Conservation (phyloP, 2,797 vertebrate genomes). For the Crax fasciolata region DNA sequence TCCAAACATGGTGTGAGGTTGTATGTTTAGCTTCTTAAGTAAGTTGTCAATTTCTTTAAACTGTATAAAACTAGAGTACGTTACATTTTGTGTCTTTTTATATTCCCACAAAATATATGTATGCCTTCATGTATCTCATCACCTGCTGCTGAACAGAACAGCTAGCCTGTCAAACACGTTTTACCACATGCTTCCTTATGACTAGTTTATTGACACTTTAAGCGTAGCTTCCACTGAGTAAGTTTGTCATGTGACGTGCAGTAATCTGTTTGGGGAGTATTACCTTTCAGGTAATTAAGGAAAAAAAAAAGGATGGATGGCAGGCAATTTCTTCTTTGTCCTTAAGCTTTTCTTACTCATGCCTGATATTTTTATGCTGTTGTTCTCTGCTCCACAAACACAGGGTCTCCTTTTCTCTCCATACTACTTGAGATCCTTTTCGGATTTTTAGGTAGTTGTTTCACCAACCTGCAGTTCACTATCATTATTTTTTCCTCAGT, state of each 20-base stretch:
- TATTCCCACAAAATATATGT: not conserved
- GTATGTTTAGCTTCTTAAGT: not conserved
- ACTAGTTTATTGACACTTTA: not conserved
- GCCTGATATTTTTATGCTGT: not conserved
- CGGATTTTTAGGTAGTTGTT: not conserved
- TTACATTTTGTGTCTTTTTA: not conserved
- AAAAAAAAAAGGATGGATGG: not conserved
- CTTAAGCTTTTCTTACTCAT: not conserved
- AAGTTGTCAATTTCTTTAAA: not conserved
- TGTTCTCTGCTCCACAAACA: not conserved
- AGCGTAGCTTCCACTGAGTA: not conserved
- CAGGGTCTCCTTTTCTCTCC: not conserved
- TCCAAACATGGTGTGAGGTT: not conserved
- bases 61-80: not conserved
- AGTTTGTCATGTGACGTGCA: not conserved
- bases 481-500: not conserved
- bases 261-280: not conserved
- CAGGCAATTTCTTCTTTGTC: not conserved
- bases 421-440: accelerated
- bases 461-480: not conserved
- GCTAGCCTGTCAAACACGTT: not conserved
- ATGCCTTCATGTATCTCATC: not conserved
- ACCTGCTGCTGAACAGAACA: not conserved
- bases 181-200: not conserved
- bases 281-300: not conserved